Base-by-base conservation (phyloP, 1,140 invertebrate species). In the Aphaenogaster rudis region DNA sequence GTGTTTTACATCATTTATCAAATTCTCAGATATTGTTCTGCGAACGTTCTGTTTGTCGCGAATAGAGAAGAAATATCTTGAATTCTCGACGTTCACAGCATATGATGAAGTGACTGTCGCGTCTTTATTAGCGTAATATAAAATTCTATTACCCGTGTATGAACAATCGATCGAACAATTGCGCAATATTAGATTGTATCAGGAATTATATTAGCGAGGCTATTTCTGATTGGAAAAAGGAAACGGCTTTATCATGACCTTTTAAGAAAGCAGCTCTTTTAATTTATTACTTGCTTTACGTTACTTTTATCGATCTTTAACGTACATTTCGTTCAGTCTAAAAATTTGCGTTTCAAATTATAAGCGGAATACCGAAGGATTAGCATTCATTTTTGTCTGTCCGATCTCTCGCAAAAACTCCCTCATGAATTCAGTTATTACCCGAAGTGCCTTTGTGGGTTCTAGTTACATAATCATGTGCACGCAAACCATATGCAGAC, bases 401-500 rank as follows among this genome's bases (percentile, higher is more conserved):
- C 33, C 64, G 33, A 45, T 87, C 57, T 61, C 72, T 87, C 71
- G 86, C 79, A 79, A 64, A 64, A 78, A 80, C 78, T 57, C 42
- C 66, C 74, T 91, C 52, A 50, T 36, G 36, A 76, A 64, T 63
- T 64, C 50, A 77, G 36, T 80, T 77, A 79, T 86, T 86, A 91
- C 80, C 81, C 84, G 72, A 77, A 87, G 92, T 93, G 93, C 91
- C 90, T 91, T 91, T 93, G 11, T 69, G 91, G 81, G 88, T 92
- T 90, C 90, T 94, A 92, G 90, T 93, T 91, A 88, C 90, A 91
- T 92, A 90, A 84, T 91, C 81, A 69, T 88, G 86, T 89, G 90
- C 86, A 90, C 80, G 88, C 69, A 61, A 71, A 88, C 67, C 17
- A 15, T 82, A 74, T 48, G 67, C 67, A 59, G 39, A 81, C 39